phyloP scores from a whole-genome alignment of 2,113 vertebrate genomes.

The Centrocercus urophasianus region DNA sequence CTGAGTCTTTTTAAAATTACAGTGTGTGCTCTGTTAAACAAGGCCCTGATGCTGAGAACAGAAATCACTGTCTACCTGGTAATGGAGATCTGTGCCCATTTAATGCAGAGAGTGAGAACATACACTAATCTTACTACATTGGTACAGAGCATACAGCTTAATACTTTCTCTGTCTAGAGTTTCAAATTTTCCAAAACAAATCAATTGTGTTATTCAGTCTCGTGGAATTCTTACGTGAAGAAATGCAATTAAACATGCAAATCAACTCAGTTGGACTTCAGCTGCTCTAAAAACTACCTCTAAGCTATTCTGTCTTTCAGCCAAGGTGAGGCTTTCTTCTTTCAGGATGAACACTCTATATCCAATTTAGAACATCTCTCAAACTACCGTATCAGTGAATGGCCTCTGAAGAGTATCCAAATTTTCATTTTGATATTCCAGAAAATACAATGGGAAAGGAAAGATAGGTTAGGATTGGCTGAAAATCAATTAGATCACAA shows the following conservation, averaged over 20 bases:
- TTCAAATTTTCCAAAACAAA: background rate
- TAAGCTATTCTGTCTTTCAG: background rate
- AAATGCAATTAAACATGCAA: background rate
- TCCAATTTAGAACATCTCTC: background rate
- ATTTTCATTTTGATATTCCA: background rate
- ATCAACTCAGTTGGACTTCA: background rate
- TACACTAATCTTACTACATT: background rate
- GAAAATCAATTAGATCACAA: background rate
- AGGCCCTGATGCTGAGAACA: background rate
- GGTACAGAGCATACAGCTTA: background rate
- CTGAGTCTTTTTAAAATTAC: background rate
- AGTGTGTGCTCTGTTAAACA: constrained; percentile 15
- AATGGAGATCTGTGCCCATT: constrained; percentile 9
- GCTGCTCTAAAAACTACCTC: background rate
- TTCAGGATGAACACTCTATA: background rate
- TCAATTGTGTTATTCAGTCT: background rate
- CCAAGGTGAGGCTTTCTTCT: background rate
- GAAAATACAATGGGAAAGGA: background rate
- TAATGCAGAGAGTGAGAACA: background rate
- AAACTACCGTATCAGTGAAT: background rate
- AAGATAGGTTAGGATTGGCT: background rate
- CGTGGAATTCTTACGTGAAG: background rate
- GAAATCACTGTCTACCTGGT: background rate
- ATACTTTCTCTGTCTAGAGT: background rate
- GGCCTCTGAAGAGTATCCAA: background rate